Evolutionary conservation across 1,140 invertebrate species (phyloP).

Genomic region (Anoplophora glabripennis): DNA sequence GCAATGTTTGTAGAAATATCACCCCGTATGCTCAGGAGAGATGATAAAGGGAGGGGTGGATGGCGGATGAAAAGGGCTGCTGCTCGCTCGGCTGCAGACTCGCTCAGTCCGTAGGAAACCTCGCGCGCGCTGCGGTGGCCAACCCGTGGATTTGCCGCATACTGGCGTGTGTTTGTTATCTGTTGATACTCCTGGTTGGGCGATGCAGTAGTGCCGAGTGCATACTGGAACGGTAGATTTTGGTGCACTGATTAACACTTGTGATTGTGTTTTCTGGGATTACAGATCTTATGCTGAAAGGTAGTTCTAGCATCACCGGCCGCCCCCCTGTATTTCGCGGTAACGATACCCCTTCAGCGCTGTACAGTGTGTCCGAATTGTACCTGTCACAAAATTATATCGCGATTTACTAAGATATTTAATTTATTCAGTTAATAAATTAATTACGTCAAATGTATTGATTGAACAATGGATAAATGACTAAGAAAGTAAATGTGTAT

Average conservation of each 20-base stretch:
- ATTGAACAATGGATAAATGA: too few species aligned
- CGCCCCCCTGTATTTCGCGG: too few species aligned
- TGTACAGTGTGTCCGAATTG: too few species aligned
- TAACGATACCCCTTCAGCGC: too few species aligned
- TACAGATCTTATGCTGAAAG: neutral
- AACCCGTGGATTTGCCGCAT: too few species aligned
- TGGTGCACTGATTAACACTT: slow-evolving; percentile 5
- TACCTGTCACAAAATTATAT: too few species aligned
- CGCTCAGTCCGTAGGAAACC: slow-evolving; percentile 9
- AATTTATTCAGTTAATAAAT: too few species aligned
- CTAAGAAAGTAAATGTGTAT: too few species aligned
- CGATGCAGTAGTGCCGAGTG: neutral
- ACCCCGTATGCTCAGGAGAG: slow-evolving; percentile 21
- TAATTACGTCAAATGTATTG: too few species aligned
- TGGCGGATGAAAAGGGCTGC: slow-evolving; percentile 33
- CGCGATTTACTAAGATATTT: too few species aligned
- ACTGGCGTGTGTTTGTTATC: too few species aligned
- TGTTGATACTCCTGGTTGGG: neutral
- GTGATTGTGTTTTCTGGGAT: slow-evolving; percentile 19
- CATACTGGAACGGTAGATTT: neutral
- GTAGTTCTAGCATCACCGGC: too few species aligned
- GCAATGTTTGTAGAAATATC: slow-evolving; percentile 32
- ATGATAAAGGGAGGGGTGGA: slow-evolving; percentile 31
- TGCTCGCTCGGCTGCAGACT: slow-evolving; percentile 24
- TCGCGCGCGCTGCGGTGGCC: neutral